Percentiles rank a stretch among this genome's conserved stretches.
These are phyloP conservation scores for Melipona quadrifasciata DNA, from an alignment of 1,140 invertebrate species.

Conservation along the genomic window DNA sequence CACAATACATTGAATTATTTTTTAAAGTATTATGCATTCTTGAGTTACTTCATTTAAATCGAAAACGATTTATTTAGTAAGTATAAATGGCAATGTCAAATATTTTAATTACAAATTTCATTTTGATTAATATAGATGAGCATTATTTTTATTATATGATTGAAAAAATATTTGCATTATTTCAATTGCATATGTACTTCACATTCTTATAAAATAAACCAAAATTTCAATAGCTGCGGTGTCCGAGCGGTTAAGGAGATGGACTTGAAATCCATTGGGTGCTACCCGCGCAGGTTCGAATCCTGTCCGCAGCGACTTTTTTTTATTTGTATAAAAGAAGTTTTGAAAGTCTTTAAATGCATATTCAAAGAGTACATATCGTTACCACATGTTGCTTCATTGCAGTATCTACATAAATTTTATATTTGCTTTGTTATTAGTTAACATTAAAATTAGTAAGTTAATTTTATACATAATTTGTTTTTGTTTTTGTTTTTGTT, in stretches of 20 bases:
- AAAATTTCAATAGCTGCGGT: constrained; percentile 80
- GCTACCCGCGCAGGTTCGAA: constrained; percentile 92
- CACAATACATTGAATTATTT: background rate
- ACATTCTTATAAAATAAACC: constrained; percentile 1
- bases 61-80: no score
- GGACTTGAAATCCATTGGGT: constrained; percentile 92
- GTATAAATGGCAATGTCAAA: background rate
- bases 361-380: background rate
- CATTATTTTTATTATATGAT: background rate
- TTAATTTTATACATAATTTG: background rate
- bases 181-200: background rate
- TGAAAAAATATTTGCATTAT: background rate
- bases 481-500: constrained; percentile 7
- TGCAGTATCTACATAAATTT: background rate
- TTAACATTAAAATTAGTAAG: background rate
- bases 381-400: background rate
- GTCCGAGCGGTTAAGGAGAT: constrained; percentile 89
- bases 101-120: background rate
- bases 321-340: background rate
- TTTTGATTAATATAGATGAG: no score
- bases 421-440: background rate
- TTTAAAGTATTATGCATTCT: background rate
- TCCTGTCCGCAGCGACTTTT: constrained; percentile 88
- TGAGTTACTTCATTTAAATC: background rate
- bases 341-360: background rate